Conservation (phyloP, 1,140 invertebrate species). For the Pseudomyrmex pallidus region DNA sequence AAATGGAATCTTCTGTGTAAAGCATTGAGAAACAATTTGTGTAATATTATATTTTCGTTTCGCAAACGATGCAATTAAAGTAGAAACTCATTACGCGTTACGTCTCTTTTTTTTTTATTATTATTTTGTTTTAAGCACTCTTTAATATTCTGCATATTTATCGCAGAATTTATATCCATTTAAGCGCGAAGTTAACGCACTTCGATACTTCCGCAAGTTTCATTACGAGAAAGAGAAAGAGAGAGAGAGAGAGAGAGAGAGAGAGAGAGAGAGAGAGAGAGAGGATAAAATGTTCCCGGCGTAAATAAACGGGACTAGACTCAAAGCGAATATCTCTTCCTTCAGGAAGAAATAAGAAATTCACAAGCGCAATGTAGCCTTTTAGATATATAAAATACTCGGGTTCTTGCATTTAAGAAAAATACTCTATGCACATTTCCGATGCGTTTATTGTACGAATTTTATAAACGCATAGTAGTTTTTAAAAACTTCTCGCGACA, state of each 20-base stretch:
- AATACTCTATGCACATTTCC: neutral
- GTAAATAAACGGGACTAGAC: constrained; percentile 29
- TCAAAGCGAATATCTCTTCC: constrained; percentile 22
- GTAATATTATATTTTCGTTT: too few relatives aligned
- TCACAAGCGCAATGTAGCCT: neutral
- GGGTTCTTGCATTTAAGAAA: neutral
- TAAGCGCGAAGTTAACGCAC: neutral
- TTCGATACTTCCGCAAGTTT: constrained; percentile 25
- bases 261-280: too few relatives aligned
- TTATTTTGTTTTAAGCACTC: neutral
- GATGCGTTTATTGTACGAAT: neutral
- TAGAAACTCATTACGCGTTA: constrained; percentile 2
- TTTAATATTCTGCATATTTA: constrained; percentile 21
- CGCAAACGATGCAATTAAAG: neutral
- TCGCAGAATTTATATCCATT: constrained; percentile 34
- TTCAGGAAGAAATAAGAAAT: neutral
- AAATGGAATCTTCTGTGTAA: neutral
- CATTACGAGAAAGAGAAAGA: neutral
- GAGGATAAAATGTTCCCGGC: constrained; percentile 15
- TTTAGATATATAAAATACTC: neutral
- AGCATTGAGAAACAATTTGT: neutral
- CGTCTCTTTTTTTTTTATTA: neutral
- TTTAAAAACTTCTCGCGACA: neutral
- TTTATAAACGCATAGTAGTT: neutral
- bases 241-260: too few relatives aligned